Conservation (phyloP, 53 echinoderm and acorn worm genomes). For the Temnopleurus reevesii region DNA sequence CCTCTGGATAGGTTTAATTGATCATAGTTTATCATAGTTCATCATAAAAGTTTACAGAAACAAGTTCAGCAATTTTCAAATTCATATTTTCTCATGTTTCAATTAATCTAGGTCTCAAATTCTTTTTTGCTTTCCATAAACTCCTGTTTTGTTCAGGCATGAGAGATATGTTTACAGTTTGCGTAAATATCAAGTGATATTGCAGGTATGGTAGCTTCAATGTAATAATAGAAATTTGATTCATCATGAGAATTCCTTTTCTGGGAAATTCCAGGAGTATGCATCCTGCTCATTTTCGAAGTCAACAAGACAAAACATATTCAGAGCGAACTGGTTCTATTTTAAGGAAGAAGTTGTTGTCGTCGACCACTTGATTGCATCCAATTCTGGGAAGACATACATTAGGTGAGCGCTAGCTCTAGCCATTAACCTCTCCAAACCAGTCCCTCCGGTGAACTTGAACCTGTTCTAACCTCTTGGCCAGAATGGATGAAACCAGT, state of each 20-base stretch:
- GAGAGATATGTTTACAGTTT: too few relatives aligned
- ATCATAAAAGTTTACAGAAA: too few relatives aligned
- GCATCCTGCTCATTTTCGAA: background rate
- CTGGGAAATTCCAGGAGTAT: background rate
- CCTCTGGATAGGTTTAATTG: too few relatives aligned
- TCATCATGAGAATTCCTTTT: background rate
- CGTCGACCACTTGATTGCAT: background rate
- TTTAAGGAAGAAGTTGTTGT: background rate
- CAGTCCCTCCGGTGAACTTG: constrained; percentile 30
- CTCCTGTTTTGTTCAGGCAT: too few relatives aligned
- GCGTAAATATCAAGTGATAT: too few relatives aligned
- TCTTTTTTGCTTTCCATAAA: too few relatives aligned
- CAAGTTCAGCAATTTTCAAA: too few relatives aligned
- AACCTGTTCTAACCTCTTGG: constrained; percentile 33
- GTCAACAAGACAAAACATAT: background rate
- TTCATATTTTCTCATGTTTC: too few relatives aligned
- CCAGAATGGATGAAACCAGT: constrained; percentile 3
- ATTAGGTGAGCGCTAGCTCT: background rate
- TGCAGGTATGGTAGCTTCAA: background rate
- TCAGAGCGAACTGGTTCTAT: background rate
- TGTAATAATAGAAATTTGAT: background rate
- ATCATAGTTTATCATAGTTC: too few relatives aligned
- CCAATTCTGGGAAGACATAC: background rate
- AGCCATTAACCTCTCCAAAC: background rate
- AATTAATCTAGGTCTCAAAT: too few relatives aligned